Evolutionary conservation across 2,113 vertebrate species (phyloP).

Genomic region (Ramphastos sulfuratus): DNA sequence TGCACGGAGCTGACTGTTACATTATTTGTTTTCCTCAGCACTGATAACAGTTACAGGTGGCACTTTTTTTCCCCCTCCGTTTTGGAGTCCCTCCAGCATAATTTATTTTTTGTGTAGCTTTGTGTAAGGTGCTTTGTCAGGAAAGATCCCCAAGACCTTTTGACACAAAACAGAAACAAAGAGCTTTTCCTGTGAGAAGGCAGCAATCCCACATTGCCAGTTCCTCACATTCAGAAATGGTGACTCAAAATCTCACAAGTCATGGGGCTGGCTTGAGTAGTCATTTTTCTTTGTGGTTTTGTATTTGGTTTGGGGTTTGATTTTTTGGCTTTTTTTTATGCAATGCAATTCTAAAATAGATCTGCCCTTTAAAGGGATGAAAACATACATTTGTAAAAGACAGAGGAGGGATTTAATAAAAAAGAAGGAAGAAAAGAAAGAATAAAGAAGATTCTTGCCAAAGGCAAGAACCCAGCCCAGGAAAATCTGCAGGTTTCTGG

Average conservation of each 20-base stretch:
- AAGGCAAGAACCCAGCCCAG: not conserved
- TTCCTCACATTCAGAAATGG: not conserved
- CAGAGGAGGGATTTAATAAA: not conserved
- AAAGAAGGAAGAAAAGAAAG: not conserved
- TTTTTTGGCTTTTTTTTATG: not conserved
- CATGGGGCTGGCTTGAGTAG: not conserved
- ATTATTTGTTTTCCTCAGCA: slow-evolving; percentile 13
- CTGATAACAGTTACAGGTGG: not conserved
- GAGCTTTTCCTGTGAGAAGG: not conserved
- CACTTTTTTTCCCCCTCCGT: not conserved
- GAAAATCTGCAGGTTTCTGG: not conserved
- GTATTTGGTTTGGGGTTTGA: not conserved
- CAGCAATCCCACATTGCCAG: not conserved
- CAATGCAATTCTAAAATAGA: not conserved
- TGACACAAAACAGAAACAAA: not conserved
- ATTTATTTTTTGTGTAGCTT: slow-evolving; percentile 1
- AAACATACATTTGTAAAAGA: not conserved
- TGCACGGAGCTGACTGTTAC: not conserved
- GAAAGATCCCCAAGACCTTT: not conserved
- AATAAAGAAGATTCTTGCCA: not conserved
- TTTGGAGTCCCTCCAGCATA: not conserved
- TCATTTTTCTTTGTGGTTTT: not conserved
- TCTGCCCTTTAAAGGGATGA: not conserved
- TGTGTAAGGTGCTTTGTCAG: not conserved
- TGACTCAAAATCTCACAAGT: not conserved